phyloP scores from a whole-genome alignment of 2,797 vertebrate species.

The Somateria mollissima region DNA sequence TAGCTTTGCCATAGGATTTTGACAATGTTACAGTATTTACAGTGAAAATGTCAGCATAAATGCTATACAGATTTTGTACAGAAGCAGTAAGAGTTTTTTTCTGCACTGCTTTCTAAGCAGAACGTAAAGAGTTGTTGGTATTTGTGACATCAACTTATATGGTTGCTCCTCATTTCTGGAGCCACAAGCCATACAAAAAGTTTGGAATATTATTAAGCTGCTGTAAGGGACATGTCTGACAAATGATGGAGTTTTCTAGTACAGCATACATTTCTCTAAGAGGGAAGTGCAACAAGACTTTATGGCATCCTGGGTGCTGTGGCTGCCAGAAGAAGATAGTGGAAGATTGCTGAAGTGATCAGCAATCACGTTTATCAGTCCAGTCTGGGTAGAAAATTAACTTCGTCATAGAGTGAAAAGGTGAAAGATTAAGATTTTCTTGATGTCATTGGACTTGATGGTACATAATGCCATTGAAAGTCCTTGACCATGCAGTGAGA shows the following conservation, averaged over 20 bases:
- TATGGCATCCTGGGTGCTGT: background rate
- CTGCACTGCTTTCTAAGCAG: background rate
- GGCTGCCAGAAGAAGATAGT: background rate
- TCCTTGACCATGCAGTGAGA: rapidly evolving
- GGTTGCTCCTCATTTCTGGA: background rate
- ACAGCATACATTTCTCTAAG: background rate
- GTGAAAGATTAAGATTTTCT: background rate
- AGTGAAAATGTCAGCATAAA: background rate
- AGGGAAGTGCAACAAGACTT: background rate
- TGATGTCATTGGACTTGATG: background rate
- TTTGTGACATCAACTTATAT: background rate
- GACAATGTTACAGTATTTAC: background rate
- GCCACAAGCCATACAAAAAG: background rate
- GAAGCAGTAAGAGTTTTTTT: background rate
- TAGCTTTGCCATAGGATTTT: background rate
- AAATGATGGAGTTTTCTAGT: background rate
- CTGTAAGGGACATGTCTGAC: background rate
- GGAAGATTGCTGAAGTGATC: background rate
- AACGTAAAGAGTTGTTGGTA: background rate
- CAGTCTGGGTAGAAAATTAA: background rate
- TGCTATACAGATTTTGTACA: background rate
- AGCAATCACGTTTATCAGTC: background rate
- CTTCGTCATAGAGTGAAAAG: background rate
- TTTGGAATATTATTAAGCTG: background rate
- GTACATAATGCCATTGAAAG: background rate